Evolutionary conservation across 2,113 vertebrate genomes (phyloP), one percentile per base, ranked within the genome.

Genomic region (Atractosteus spatula): DNA sequence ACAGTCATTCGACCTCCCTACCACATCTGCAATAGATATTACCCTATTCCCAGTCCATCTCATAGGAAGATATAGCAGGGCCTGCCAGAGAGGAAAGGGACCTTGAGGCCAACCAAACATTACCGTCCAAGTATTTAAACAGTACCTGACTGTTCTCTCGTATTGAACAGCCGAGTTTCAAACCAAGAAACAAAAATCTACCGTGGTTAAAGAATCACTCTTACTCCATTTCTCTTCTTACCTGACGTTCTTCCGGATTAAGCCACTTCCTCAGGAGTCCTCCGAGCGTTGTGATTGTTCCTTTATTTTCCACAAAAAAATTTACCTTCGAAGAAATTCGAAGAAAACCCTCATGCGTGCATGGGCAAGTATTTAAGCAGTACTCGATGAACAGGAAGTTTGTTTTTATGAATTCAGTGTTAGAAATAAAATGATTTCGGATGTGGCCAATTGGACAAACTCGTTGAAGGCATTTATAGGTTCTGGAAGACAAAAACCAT

Each of bases 221-320:
- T 62, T 56, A 71, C 51, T 41, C 55, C 65, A 77, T 71, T 67
- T 63, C 66, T 66, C 51, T 70, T 59, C n/a, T 43, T 44, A 65
- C 65, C 67, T 65, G 66, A 77, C 69, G 41, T 57, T 41, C 59
- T 44, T 42, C 29, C 56, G 51, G 51, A 29, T 61, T 57, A 54
- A 4, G 17, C 51, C 29, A 17, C 17, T 55, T 17, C 55, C 45
- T 56, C 14, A 3, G 69, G 13, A 29, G 29, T 29, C 29, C 29
- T 29, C 29, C 29, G 29, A 29, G 29, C 29, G 29, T 29, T 29
- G 29, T 0, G 29, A 29, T 29, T 1, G 29, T 2, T 29, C 29
- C 0, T 29, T 29, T 29, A 29, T 29, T 29, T 29, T 29, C 29
- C 29, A 1, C 29, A 41, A 63, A 68, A 64, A 45, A 62, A 41